Conservation (phyloP, 2,113 vertebrate genomes). For the Lophura nycthemera region DNA sequence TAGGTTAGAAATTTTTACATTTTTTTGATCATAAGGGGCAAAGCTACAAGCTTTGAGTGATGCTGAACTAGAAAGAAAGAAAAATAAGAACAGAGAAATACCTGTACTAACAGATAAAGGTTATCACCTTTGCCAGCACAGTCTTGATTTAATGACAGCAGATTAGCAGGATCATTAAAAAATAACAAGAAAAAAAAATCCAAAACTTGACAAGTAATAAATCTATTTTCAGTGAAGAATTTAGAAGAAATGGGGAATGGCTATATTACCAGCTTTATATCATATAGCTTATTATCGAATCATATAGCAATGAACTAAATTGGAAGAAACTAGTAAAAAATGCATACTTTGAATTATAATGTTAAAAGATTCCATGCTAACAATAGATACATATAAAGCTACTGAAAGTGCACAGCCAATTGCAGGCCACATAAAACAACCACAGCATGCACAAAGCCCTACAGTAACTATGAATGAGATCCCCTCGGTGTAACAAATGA, state of each 20-base stretch:
- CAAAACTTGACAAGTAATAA: neutral
- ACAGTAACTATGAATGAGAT: neutral
- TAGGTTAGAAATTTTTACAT: neutral
- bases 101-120: neutral
- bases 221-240: neutral
- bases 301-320: neutral
- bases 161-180: neutral
- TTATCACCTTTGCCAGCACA: neutral
- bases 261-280: neutral
- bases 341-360: neutral
- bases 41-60: neutral
- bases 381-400: neutral
- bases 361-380: neutral
- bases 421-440: neutral
- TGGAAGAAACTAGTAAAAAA: neutral
- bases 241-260: neutral
- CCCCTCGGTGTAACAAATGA: neutral
- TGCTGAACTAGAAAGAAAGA: neutral
- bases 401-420: neutral
- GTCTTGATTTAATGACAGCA: neutral
- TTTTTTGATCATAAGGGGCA: neutral
- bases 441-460: neutral
- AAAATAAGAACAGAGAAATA: neutral
- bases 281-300: neutral
- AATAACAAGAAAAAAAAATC: neutral